Evolutionary conservation across 1,140 invertebrate species (phyloP).

Genomic region (Eueides isabella): DNA sequence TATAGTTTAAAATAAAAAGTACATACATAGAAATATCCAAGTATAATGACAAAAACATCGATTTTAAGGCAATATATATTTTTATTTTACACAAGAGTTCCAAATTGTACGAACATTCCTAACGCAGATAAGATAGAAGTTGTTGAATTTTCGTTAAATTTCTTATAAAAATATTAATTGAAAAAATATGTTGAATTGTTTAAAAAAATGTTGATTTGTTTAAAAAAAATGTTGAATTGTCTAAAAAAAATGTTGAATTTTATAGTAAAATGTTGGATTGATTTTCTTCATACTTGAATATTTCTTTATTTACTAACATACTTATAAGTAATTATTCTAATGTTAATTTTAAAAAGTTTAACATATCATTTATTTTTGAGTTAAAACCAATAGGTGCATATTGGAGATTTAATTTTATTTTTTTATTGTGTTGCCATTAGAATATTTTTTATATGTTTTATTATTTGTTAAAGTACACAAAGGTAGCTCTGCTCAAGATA

Average conservation of each 20-base stretch:
- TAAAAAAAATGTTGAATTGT: too few relatives aligned
- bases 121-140: too few relatives aligned
- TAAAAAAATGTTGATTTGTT: too few relatives aligned
- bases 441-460: not conserved
- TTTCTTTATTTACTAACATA: not conserved
- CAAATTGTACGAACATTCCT: too few relatives aligned
- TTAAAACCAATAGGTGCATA: not conserved
- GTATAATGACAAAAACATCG: not conserved
- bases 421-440: not conserved
- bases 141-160: too few relatives aligned
- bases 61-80: not conserved
- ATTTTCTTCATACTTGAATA: slow-evolving; percentile 5
- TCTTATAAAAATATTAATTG: too few relatives aligned
- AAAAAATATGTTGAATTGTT: too few relatives aligned
- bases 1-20: not conserved
- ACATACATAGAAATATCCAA: not conserved
- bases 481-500: not conserved
- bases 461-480: not conserved
- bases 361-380: slow-evolving; percentile 1
- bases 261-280: too few relatives aligned
- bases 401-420: slow-evolving; percentile 5
- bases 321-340: not conserved
- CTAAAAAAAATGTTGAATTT: too few relatives aligned
- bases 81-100: not conserved
- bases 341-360: not conserved